These are phyloP conservation scores for Corella eumyota DNA, from an alignment of 23 tunicate genomes.

Conservation along the genomic window DNA sequence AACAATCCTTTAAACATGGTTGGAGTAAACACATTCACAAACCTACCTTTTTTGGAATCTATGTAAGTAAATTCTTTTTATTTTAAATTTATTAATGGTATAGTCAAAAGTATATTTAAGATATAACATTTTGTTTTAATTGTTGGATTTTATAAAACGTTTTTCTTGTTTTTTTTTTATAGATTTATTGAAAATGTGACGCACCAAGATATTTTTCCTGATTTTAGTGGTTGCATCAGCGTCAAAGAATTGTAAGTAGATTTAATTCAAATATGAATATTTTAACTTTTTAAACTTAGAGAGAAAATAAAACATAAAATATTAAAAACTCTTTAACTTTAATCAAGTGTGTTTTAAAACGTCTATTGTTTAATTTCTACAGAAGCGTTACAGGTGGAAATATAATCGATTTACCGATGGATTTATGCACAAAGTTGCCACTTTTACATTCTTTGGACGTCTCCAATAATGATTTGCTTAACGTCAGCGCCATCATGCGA, in stretches of 20 bases:
- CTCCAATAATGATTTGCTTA: constrained; percentile 19
- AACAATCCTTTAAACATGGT: constrained; percentile 40
- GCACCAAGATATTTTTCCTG: constrained; percentile 60
- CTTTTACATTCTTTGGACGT: constrained; percentile 13
- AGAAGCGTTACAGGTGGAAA: constrained; percentile 61
- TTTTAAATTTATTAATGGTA: not conserved
- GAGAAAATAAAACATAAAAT: too few species aligned
- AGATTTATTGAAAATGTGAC: constrained; percentile 29
- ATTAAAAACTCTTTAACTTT: too few species aligned
- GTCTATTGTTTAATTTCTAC: not conserved
- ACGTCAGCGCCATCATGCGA: constrained; percentile 19
- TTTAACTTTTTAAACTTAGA: not conserved
- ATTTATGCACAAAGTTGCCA: constrained; percentile 23
- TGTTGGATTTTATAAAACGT: not conserved
- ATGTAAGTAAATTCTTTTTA: constrained; percentile 47
- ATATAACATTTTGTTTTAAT: too few species aligned
- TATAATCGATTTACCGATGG: constrained; percentile 16
- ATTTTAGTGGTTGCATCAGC: constrained; percentile 37
- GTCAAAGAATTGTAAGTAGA: constrained; percentile 49
- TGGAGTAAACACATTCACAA: constrained; percentile 50
- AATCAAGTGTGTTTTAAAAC: not conserved
- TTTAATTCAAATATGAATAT: not conserved
- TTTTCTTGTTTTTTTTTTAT: not conserved
- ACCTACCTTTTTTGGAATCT: constrained; percentile 17
- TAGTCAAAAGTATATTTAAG: not conserved